Evolutionary conservation across 2,113 vertebrate genomes (phyloP), one percentile per base, ranked within the genome.

Genomic region (Shinisaurus crocodilurus): DNA sequence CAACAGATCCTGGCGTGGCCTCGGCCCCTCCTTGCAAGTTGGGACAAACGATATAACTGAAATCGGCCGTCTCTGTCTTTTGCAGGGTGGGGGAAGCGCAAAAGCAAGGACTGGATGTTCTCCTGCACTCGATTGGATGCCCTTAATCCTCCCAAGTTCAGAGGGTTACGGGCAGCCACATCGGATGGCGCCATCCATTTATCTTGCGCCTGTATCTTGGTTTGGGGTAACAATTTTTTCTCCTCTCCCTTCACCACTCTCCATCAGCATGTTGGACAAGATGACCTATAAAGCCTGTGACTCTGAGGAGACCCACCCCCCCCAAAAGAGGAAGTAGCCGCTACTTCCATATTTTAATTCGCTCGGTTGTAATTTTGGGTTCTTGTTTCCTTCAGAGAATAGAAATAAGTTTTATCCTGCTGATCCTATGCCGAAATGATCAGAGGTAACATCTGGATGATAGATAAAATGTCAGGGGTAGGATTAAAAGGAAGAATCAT

Each of bases 371-470:
- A 89, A 88, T 88, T 93, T 95, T 92, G 84, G 77, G 88, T 94
- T 50, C 48, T 79, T 86, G 2, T 87, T 45, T 96, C 94, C 91
- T 80, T 86, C 90, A 45, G 85, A 93, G 91, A 93, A 94, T 96
- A 92, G 88, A 67, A 43, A 25, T 90, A 92, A 92, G 89, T 97
- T 95, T 95, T 95, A 93, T 92, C 92, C 93, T 94, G 91, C 92
- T 93, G 92, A 96, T 94, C 94, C 95, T 95, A 92, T 92, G 88
- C 93, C 95, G 94, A 96, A 96, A 96, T 95, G 93, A 95, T 92
- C 88, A 91, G 88, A 91, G 92, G 90, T 96, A 96, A 95, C 95
- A 96, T 96, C 95, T 96, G 96, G 94, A 92, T 95, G 91, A 90
- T 94, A 80, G 6, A 50, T 94, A 89, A 95, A 94, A 82, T 8